Conservation (phyloP, 2,888 invertebrate species). For the Noctua comes region DNA sequence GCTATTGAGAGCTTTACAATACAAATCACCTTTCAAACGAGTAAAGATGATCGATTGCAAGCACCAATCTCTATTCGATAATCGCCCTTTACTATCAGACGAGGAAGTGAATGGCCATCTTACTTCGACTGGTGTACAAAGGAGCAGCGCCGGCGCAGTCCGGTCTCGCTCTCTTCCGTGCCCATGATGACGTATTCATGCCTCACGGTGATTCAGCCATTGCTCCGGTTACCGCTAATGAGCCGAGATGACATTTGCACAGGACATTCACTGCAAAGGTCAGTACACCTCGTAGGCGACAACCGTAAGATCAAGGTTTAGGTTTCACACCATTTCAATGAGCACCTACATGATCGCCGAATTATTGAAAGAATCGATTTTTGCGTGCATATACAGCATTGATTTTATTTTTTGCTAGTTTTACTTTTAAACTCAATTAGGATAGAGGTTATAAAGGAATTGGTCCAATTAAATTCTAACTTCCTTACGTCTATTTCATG, state of each 20-base stretch:
- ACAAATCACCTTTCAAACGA: conserved; percentile 44
- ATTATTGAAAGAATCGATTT: conserved; percentile 19
- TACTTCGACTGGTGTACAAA: conserved; percentile 38
- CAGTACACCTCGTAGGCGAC: conserved; percentile 71
- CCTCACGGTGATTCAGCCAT: conserved; percentile 45
- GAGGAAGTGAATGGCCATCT: conserved; percentile 61
- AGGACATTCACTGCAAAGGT: conserved; percentile 77
- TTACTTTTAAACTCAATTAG: conserved; percentile 13
- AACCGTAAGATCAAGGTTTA: conserved; percentile 78
- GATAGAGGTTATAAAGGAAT: conserved; percentile 15
- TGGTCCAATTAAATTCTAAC: conserved; percentile 5
- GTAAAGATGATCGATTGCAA: conserved; percentile 33
- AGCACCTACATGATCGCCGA: conserved; percentile 6
- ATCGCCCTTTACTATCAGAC: conserved; percentile 50
- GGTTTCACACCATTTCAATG: conserved; percentile 51
- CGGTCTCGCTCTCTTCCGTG: conserved; percentile 49
- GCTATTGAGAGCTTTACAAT: conserved; percentile 10
- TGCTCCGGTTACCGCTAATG: conserved; percentile 68
- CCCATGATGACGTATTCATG: conserved; percentile 22
- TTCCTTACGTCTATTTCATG: conserved; percentile 29
- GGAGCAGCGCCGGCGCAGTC: conserved; percentile 16
- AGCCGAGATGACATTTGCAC: conserved; percentile 76
- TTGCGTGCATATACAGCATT: neutral
- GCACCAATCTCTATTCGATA: conserved; percentile 44
- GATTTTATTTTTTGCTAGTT: conserved; percentile 3